A percentile compares a stretch with the other conserved stretches of the same genome.
phyloP scores from a whole-genome alignment of 1,140 invertebrate genomes.

The Drosophila jambulina region DNA sequence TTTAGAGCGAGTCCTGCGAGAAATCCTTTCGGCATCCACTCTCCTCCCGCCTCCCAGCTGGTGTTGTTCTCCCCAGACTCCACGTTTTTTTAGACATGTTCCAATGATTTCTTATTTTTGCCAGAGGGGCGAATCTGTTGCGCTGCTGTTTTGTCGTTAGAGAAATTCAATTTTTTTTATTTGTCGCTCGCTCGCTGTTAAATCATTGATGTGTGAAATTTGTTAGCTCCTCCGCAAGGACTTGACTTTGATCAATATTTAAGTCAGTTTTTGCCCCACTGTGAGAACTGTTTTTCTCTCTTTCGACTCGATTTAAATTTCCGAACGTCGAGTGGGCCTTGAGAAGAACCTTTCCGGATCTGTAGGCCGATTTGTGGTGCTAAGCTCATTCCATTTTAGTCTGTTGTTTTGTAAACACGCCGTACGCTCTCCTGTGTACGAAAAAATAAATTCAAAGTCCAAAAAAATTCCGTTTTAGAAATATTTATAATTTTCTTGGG shows the following conservation, averaged over 20 bases:
- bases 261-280: slow-evolving; percentile 9
- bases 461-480: slow-evolving; percentile 44
- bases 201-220: slow-evolving; percentile 79
- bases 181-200: slow-evolving; percentile 60
- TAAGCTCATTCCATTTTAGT: slow-evolving; percentile 38
- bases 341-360: slow-evolving; percentile 2
- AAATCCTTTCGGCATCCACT: slow-evolving; percentile 70
- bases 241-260: slow-evolving; percentile 63
- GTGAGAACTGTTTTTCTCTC: slow-evolving; percentile 20
- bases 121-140: slow-evolving; percentile 72
- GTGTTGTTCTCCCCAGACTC: slow-evolving; percentile 23
- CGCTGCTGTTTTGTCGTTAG: slow-evolving; percentile 69
- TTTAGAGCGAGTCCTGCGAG: slow-evolving; percentile 64
- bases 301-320: slow-evolving; percentile 21
- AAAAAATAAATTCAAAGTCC: slow-evolving; percentile 20
- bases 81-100: slow-evolving; percentile 68
- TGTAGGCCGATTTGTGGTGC: not conserved
- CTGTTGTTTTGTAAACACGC: slow-evolving; percentile 32
- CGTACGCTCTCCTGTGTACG: slow-evolving; percentile 4
- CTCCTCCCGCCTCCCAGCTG: slow-evolving; percentile 11
- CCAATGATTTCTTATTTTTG: slow-evolving; percentile 83
- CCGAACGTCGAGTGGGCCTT: slow-evolving; percentile 49
- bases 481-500: not conserved
- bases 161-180: slow-evolving; percentile 71
- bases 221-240: slow-evolving; percentile 37